These are phyloP conservation scores for Salvelinus sp. DNA, from an alignment of 2,113 vertebrate species.

Conservation along the genomic window DNA sequence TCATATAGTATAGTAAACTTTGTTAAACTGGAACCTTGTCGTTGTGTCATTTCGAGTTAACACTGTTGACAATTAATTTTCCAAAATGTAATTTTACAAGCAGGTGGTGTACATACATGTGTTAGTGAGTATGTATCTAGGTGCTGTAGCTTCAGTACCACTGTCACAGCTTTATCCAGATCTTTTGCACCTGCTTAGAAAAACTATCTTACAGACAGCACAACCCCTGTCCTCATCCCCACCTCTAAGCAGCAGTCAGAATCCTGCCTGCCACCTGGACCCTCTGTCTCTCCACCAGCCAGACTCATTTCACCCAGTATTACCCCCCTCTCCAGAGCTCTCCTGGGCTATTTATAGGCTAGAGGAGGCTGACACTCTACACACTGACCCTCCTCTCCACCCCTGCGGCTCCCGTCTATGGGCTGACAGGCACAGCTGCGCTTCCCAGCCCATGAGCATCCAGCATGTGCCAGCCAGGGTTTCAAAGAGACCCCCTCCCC, in stretches of 20 bases:
- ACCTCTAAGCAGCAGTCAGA: conserved; percentile 18
- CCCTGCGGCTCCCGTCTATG: conserved; percentile 48
- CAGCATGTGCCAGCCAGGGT: not conserved
- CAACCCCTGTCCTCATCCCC: conserved; percentile 41
- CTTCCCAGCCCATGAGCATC: conserved; percentile 20
- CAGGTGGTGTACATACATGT: no score
- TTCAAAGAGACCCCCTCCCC: conserved; percentile 9
- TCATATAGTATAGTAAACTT: no score
- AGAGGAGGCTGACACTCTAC: conserved; percentile 56
- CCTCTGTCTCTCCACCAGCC: conserved; percentile 21
- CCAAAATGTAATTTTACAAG: no score
- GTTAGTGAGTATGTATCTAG: not conserved
- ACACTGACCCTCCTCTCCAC: conserved; percentile 49
- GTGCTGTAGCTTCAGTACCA: not conserved
- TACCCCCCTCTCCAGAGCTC: conserved; percentile 25
- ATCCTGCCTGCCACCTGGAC: conserved; percentile 42
- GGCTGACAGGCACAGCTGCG: conserved; percentile 64
- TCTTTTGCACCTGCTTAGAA: not conserved
- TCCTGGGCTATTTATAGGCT: conserved; percentile 75
- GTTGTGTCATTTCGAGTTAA: no score
- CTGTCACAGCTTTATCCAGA: not conserved
- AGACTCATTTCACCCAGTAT: not conserved
- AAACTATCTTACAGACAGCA: conserved; percentile 35
- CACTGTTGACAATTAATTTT: no score
- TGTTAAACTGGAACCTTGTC: no score